These are phyloP conservation scores for Carlito syrichta DNA, from an alignment of 2,113 vertebrate species.

Conservation along the genomic window DNA sequence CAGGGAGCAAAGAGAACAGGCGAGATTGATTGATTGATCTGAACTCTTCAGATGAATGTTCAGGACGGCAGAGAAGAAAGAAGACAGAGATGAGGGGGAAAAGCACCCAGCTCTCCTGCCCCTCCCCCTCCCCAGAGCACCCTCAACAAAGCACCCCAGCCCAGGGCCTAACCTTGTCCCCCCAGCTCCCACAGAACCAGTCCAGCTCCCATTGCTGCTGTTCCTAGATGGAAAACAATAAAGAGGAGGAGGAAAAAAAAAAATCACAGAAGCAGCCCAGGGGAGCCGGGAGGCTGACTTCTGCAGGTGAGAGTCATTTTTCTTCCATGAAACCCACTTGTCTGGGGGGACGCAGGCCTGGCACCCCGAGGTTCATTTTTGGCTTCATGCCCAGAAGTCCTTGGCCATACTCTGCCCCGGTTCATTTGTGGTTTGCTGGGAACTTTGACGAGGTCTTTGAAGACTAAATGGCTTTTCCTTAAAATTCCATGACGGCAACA, in stretches of 20 bases:
- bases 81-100: conserved; percentile 41
- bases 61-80: conserved; percentile 41
- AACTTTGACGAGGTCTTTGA: conserved; percentile 25
- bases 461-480: conserved; percentile 1
- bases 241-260: background rate
- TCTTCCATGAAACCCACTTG: background rate
- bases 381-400: background rate
- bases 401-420: background rate
- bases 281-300: background rate
- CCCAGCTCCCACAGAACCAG: conserved; percentile 14
- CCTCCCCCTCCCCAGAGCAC: background rate
- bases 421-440: background rate
- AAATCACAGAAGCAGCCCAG: background rate
- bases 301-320: background rate
- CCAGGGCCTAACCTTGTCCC: background rate
- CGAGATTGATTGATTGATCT: conserved; percentile 75
- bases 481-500: background rate
- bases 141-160: background rate
- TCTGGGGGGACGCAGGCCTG: background rate
- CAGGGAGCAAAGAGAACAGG: conserved; percentile 72
- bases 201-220: background rate
- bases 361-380: background rate
- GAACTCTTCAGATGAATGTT: conserved; percentile 70
- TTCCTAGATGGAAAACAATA: conserved; percentile 22
- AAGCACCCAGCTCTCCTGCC: background rate